Evolutionary conservation across 1,140 invertebrate species (phyloP), one percentile per base, ranked within the genome.

Genomic region (Drosophila watanabei): DNA sequence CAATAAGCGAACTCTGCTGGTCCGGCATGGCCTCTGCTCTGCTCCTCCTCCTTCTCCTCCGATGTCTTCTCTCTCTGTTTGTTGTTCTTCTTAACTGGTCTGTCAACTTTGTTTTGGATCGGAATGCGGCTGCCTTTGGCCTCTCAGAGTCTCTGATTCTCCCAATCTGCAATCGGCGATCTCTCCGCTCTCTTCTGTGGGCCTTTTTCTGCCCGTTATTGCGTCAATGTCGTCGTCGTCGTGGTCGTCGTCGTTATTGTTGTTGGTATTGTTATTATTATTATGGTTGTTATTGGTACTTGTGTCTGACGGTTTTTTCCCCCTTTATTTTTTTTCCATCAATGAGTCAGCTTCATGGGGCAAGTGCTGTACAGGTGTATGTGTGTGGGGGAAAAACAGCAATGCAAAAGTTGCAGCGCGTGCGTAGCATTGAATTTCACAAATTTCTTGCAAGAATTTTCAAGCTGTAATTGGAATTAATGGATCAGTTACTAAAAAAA

Each of bases 21-120:
- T 49, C 65, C 35, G 39, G 49, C 37, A 32, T 18, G 18, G 35
- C 37, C 35, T 39, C 33, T 24, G 24, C 16, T 41, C 33, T 35
- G 20, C 45, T 24, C 24, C 39, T 54, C 30, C 52, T 35, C 48
- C 51, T 24, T 24, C 33, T 37, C 39, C 28, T n/a, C 52, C 41
- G n/a, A 33, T 32, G 28, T 66, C 62, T 48, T 32, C 33, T 80
- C 59, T 49, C 24, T 24, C 3, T 68, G 49, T 64, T 75, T 83
- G 70, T 78, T 82, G 61, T 68, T 86, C 71, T 61, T 69, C 62
- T 77, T 77, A 86, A 86, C 82, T 86, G 82, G 85, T 82, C 87
- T 86, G 82, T 79, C 86, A 86, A 86, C 86, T 90, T 90, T 90
- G 71, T 73, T 66, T 62, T 61, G 52, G 86, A 80, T 90, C 71